Conservation (phyloP, 2,888 invertebrate species). For the Scrobipalpa costella region DNA sequence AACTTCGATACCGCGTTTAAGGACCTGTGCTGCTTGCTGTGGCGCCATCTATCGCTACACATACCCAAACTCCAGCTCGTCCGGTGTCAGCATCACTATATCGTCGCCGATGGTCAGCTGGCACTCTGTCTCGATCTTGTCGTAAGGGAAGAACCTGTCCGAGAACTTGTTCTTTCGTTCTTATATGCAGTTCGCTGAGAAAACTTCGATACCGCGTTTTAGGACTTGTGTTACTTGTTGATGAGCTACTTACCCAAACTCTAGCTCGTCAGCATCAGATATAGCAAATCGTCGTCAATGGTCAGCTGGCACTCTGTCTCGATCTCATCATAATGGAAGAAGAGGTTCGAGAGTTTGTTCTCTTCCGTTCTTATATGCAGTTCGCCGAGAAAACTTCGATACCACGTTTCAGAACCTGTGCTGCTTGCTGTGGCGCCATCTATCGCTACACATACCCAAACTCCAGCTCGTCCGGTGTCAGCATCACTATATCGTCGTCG, state of each 20-base stretch:
- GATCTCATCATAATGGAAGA: slow-evolving; percentile 92
- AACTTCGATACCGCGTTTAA: too few species aligned
- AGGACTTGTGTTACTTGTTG: too few species aligned
- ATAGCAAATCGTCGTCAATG: slow-evolving; percentile 97
- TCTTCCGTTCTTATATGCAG: too few species aligned
- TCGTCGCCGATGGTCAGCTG: slow-evolving; percentile 97
- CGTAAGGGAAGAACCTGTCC: slow-evolving; percentile 97
- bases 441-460: slow-evolving; percentile 86
- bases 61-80: slow-evolving; percentile 97
- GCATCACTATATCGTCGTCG: slow-evolving; percentile 97
- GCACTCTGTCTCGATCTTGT: slow-evolving; percentile 98
- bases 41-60: slow-evolving; percentile 47
- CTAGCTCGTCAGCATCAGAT: slow-evolving; percentile 97
- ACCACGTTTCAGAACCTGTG: too few species aligned
- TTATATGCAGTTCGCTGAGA: too few species aligned
- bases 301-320: slow-evolving; percentile 98
- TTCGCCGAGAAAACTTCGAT: too few species aligned
- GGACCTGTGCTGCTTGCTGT: neutral
- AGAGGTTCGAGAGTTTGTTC: too few species aligned
- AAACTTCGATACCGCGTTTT: too few species aligned
- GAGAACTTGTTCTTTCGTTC: slow-evolving; percentile 96
- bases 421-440: neutral
- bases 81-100: slow-evolving; percentile 96
- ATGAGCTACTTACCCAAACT: slow-evolving; percentile 95
- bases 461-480: slow-evolving; percentile 97